Conservation (phyloP, 1,140 invertebrate genomes). For the Calliphora vicina region DNA sequence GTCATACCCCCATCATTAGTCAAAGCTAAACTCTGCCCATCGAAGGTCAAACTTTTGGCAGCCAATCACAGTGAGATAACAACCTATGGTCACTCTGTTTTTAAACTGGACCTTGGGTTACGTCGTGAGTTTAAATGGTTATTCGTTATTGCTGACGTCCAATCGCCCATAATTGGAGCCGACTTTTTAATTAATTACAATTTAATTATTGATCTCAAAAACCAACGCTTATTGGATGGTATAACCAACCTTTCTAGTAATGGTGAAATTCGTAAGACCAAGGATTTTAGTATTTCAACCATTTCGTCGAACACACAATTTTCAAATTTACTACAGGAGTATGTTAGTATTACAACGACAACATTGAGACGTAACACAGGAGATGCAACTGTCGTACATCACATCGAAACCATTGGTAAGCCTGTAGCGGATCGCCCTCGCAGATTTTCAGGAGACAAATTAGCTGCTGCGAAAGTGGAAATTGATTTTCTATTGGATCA, state of each 20-base stretch:
- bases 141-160: slow-evolving; percentile 22
- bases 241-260: not conserved
- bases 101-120: not conserved
- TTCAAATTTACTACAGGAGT: not conserved
- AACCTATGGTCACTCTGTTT: not conserved
- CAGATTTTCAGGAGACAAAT: not conserved
- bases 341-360: not conserved
- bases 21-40: not conserved
- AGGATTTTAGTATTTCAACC: not conserved
- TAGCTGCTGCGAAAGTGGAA: no score
- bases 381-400: not conserved
- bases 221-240: not conserved
- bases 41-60: not conserved
- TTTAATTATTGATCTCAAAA: not conserved
- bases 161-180: not conserved
- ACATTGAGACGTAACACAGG: not conserved
- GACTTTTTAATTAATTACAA: not conserved
- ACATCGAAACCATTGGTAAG: slow-evolving; percentile 6
- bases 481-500: not conserved
- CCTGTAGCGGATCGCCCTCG: slow-evolving; percentile 20
- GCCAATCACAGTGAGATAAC: not conserved
- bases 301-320: not conserved
- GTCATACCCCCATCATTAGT: not conserved
- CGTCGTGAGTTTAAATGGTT: slow-evolving; percentile 4
- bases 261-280: not conserved